Conservation (phyloP, 1,140 invertebrate genomes). For the Lepidurus packardi region DNA sequence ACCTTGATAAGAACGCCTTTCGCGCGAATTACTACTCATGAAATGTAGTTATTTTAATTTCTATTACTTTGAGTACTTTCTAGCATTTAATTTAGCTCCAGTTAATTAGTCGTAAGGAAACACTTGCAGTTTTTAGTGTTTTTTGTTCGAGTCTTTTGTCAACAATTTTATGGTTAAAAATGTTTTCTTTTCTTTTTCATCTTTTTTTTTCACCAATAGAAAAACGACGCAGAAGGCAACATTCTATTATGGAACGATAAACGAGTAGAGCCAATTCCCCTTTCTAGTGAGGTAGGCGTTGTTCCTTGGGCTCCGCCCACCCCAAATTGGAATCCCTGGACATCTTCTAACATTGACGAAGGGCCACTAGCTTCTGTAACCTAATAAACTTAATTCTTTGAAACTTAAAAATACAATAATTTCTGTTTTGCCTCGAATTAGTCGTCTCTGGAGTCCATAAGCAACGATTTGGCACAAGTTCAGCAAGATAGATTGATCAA, state of each 20-base stretch:
- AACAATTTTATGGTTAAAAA: neutral
- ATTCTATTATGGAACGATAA: neutral
- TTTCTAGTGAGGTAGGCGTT: slow-evolving; percentile 55
- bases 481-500: slow-evolving; percentile 59
- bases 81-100: too few relatives aligned
- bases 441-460: slow-evolving; percentile 71
- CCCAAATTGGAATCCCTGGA: slow-evolving; percentile 95
- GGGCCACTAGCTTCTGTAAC: slow-evolving; percentile 70
- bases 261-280: neutral
- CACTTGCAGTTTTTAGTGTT: too few relatives aligned
- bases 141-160: neutral
- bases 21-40: neutral
- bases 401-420: slow-evolving; percentile 12
- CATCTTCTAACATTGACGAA: slow-evolving; percentile 88
- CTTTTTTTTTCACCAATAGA: neutral
- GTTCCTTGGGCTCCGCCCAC: slow-evolving; percentile 93
- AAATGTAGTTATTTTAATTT: neutral
- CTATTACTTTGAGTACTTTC: too few relatives aligned
- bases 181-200: neutral
- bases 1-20: slow-evolving; percentile 37
- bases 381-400: slow-evolving; percentile 34
- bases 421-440: slow-evolving; percentile 39
- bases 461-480: slow-evolving; percentile 62
- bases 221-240: neutral
- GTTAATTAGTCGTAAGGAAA: too few relatives aligned